Evolutionary conservation across 2,113 vertebrate genomes (phyloP), one percentile per base, ranked within the genome.

Genomic region (Stegastes partitus): DNA sequence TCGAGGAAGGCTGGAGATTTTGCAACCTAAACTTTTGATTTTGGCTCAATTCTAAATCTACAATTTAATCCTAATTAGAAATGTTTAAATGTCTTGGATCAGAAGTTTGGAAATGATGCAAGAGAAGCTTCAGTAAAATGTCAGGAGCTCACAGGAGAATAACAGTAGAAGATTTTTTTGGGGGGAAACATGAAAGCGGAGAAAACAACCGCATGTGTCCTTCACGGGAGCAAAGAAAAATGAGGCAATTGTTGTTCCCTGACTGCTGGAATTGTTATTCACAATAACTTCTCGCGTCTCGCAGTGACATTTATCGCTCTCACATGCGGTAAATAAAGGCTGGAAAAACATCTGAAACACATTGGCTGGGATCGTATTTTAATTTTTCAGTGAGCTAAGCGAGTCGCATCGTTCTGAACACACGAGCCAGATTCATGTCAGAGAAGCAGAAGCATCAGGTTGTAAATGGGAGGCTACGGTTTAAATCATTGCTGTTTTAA

Each of bases 1-100:
- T 14, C 14, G 12, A 42, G 4, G 39, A 8, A 26, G 3, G 23
- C 15, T 31, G 54, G 16, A 31, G 31, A 11, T 58, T 22, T 39
- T 22, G 11, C 19, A 34, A 28, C 34, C 16, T 11, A 68, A 68
- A 68, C 4, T 10, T 42, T 42, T 42, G 12, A 14, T 42, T 12
- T 42, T 14, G 39, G 25, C n/a, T 4, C 9, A 57, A 31, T 37
- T 58, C 56, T 8, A 5, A 12, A 26, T 31, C 18, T 56, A 16
- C 23, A 26, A 28, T 56, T 56, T 2, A 56, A 45, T 45, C 15
- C 42, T 68, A n/a, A 56, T 55, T 21, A 68, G 28, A 11, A 69
- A 44, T 22, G 12, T 14, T 55, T 22, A 16, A 73, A 28, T 23
- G 53, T 19, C 16, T 42, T 31, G 8, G 28, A 25, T 37, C 22